These are phyloP conservation scores for Argopecten irradians DNA, from an alignment of 1,140 invertebrate genomes.

Conservation along the genomic window DNA sequence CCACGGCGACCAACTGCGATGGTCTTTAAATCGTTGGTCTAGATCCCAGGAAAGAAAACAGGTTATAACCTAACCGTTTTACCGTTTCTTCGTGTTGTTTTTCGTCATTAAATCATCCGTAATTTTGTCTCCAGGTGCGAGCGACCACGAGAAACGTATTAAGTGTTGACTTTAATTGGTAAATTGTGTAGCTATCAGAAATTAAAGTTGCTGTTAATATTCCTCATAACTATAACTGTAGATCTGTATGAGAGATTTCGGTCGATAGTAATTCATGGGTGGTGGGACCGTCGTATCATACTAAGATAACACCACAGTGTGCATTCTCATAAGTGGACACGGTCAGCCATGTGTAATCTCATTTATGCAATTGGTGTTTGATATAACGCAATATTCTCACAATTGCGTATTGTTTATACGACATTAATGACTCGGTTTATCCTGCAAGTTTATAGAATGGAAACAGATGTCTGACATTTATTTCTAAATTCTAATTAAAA, in stretches of 20 bases:
- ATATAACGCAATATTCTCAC: neutral
- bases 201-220: slow-evolving; percentile 19
- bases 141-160: neutral
- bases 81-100: slow-evolving; percentile 15
- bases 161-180: slow-evolving; percentile 22
- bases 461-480: slow-evolving; percentile 12
- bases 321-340: neutral
- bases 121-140: slow-evolving; percentile 20
- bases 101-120: slow-evolving; percentile 1
- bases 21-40: slow-evolving; percentile 6
- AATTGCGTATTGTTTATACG: slow-evolving; percentile 11
- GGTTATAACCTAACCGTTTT: neutral
- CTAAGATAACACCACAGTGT: neutral
- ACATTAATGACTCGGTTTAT: neutral
- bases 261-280: neutral
- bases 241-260: neutral
- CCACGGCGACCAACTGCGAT: neutral
- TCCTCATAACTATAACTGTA: neutral
- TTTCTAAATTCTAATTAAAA: neutral
- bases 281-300: neutral
- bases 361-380: slow-evolving; percentile 18
- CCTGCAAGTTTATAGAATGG: neutral
- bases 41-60: neutral
- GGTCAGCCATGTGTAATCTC: neutral
- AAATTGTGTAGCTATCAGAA: slow-evolving; percentile 22